Percentiles rank a stretch among this genome's conserved stretches.
These are phyloP conservation scores for Cyanoramphus novaezelandiae DNA, from an alignment of 2,113 vertebrate species.

Conservation along the genomic window DNA sequence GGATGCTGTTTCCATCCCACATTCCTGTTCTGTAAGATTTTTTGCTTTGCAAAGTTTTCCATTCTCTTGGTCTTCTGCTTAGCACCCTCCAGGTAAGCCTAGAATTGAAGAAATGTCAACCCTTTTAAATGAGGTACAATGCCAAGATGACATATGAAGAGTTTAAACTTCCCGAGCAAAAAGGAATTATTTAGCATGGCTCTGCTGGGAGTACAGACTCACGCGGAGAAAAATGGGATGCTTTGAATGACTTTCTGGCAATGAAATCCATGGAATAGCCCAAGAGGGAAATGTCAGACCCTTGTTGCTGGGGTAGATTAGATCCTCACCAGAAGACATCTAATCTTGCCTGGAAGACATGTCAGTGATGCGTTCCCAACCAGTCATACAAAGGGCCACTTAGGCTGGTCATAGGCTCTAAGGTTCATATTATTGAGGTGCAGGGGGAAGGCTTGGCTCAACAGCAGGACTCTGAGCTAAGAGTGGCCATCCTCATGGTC, in stretches of 20 bases:
- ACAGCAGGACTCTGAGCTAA: accelerated
- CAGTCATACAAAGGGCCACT: accelerated
- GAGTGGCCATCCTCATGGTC: accelerated
- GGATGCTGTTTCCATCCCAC: conserved; percentile 54
- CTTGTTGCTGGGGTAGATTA: neutral
- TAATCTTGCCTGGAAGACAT: neutral
- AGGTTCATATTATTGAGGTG: accelerated
- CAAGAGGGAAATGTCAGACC: conserved; percentile 16
- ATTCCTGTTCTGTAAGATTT: conserved; percentile 21
- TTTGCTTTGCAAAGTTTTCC: conserved; percentile 54
- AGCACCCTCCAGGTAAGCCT: conserved; percentile 59
- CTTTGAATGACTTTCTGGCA: conserved; percentile 26
- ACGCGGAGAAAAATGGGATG: conserved; percentile 19
- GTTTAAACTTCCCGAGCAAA: conserved; percentile 56
- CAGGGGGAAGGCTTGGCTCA: neutral
- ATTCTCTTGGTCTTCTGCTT: conserved; percentile 56
- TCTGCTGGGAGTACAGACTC: conserved; percentile 49
- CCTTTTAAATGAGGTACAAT: conserved; percentile 36
- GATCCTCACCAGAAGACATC: neutral
- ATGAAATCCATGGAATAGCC: conserved; percentile 16
- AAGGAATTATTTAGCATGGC: conserved; percentile 59
- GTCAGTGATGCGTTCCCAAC: neutral
- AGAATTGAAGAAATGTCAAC: conserved; percentile 57
- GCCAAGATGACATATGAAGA: conserved; percentile 55
- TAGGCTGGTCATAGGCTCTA: neutral